Percentiles rank a stretch among this genome's conserved stretches.
Conservation (phyloP, 2,797 vertebrate species). For the Trichosurus vulpecula region DNA sequence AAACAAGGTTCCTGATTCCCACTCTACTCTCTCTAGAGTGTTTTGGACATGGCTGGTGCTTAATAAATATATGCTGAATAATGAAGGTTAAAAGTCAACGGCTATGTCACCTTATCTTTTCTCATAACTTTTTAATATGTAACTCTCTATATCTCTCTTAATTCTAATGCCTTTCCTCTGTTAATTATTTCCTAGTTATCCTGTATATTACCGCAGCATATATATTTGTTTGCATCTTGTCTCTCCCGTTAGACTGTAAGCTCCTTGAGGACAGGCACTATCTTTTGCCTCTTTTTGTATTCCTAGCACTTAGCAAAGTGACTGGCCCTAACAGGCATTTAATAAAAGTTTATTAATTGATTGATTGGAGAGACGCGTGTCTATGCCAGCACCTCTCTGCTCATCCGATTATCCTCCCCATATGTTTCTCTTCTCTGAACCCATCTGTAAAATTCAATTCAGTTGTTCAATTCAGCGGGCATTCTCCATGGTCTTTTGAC, state of each 20-base stretch:
- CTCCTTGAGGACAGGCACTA: neutral
- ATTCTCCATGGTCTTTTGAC: too few relatives aligned
- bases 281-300: neutral
- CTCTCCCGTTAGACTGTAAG: neutral
- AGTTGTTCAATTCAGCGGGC: neutral
- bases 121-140: neutral
- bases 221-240: neutral
- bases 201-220: too few relatives aligned
- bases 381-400: neutral
- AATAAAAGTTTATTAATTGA: neutral
- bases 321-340: neutral
- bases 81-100: neutral
- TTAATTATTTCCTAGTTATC: neutral
- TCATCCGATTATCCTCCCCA: too few relatives aligned
- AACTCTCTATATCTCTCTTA: too few relatives aligned
- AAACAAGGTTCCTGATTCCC: neutral
- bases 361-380: neutral
- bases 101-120: neutral
- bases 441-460: neutral
- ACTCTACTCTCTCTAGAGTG: neutral
- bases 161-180: neutral
- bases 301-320: neutral
- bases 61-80: neutral
- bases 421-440: too few relatives aligned
- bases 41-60: neutral